A percentile compares a stretch with the other conserved stretches of the same genome.
Conservation (phyloP, 2,888 invertebrate species). For the Lymantria monacha region DNA sequence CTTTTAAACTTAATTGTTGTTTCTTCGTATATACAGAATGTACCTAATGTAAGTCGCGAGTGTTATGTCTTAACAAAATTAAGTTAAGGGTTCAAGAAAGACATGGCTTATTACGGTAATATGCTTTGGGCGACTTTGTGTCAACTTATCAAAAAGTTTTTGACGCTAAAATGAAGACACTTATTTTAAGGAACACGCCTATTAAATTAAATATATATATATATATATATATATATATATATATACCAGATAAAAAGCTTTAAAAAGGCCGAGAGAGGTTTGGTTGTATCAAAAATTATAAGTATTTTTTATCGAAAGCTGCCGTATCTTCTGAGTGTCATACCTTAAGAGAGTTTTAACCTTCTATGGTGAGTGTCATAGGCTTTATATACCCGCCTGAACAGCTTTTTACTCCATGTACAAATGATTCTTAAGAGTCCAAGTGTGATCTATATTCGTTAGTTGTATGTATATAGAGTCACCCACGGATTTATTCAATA, state of each 20-base stretch:
- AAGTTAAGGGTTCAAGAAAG: not conserved
- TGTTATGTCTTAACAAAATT: conserved; percentile 6
- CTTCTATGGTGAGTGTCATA: no score
- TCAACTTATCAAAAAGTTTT: not conserved
- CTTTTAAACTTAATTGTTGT: conserved; percentile 22
- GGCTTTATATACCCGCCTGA: no score
- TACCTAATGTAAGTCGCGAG: conserved; percentile 1
- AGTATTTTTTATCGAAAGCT: no score
- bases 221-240: not conserved
- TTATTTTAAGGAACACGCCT: not conserved
- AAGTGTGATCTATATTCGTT: no score
- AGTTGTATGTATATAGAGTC: no score
- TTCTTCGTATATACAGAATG: not conserved
- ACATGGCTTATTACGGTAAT: conserved; percentile 3
- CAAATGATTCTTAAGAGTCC: no score
- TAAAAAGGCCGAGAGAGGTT: no score
- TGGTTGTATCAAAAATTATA: no score
- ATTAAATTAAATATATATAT: not conserved
- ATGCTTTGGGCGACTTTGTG: conserved; percentile 2
- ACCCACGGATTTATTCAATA: no score
- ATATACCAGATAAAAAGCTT: not conserved
- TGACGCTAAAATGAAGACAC: not conserved
- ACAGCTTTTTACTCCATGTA: no score
- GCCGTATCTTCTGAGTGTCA: no score
- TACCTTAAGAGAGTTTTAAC: no score